Evolutionary conservation across 2,797 vertebrate genomes (phyloP).

Genomic region (Hemibagrus guttatus): DNA sequence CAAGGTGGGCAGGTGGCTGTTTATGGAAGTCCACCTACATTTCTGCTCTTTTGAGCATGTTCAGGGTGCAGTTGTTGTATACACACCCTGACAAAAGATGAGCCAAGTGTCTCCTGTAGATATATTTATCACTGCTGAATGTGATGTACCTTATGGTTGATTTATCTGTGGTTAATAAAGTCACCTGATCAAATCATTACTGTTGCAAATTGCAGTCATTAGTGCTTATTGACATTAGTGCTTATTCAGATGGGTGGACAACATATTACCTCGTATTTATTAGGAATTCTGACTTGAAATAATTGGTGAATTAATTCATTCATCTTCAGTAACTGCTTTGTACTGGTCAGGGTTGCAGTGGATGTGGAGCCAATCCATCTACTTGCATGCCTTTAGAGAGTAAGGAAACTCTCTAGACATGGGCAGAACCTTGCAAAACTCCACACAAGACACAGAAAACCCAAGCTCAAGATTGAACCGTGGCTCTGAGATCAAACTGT

Average conservation of each 20-base stretch:
- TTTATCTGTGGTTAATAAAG: not conserved
- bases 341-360: not conserved
- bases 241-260: not conserved
- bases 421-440: not conserved
- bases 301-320: not conserved
- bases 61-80: constrained; percentile 13
- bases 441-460: not conserved
- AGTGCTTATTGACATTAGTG: not conserved
- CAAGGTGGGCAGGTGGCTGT: constrained; percentile 38
- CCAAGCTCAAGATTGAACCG: not conserved
- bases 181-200: not conserved
- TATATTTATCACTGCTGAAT: constrained; percentile 11
- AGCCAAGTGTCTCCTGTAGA: constrained; percentile 12
- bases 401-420: not conserved
- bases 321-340: not conserved
- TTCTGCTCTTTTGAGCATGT: constrained; percentile 12
- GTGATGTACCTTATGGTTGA: not conserved
- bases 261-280: not conserved
- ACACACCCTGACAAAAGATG: constrained; percentile 13
- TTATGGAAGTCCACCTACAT: constrained; percentile 46
- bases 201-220: not conserved
- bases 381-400: not conserved
- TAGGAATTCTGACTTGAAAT: not conserved
- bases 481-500: not conserved
- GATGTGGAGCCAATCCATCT: not conserved